Evolutionary conservation across 1,140 invertebrate genomes (phyloP), one percentile per base, ranked within the genome.

Genomic region (Drosophila subpulchrella): DNA sequence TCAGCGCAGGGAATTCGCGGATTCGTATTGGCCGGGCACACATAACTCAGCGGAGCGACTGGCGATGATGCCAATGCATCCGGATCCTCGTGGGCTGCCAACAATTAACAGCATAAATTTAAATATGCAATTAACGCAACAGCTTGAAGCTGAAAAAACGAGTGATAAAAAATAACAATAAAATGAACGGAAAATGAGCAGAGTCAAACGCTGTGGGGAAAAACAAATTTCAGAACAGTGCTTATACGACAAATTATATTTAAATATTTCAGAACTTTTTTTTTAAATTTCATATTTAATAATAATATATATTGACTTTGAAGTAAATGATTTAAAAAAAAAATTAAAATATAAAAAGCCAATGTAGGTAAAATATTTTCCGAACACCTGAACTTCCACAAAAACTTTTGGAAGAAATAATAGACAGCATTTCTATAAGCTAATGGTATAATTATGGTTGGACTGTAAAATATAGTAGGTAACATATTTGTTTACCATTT

Each of bases 111-210:
- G 68, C 80, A 88, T 88, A 88, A 88, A 88, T 84, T 89, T 89
- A 89, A 89, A 88, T 89, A 89, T 84, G 84, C 80, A 88, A 89
- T 88, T 88, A 89, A 88, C 62, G 80, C 76, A 88, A 84, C 84
- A 88, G 84, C 84, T 88, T 78, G 84, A 58, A 56, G 80, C 73
- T 61, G 34, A 11, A 71, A 72, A 67, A n/a, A 42, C n/a, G 6
- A 36, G 3, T 4, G 4, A 15, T 0, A 17, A 20, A 15, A 50
- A 76, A 80, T 53, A 53, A 63, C 58, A 58, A 66, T 42, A 13
- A 57, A 76, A 66, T 15, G 36, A 34, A 47, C 10, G 8, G 0
- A 8, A 30, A 24, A 11, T 36, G 17, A 39, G 44, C 8, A 2
- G 15, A 36, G 50, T 51, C 15, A 36, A 36, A 12, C 5, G 17